These are phyloP conservation scores for Melolontha melolontha DNA, from an alignment of 2,888 invertebrate genomes.

Conservation along the genomic window DNA sequence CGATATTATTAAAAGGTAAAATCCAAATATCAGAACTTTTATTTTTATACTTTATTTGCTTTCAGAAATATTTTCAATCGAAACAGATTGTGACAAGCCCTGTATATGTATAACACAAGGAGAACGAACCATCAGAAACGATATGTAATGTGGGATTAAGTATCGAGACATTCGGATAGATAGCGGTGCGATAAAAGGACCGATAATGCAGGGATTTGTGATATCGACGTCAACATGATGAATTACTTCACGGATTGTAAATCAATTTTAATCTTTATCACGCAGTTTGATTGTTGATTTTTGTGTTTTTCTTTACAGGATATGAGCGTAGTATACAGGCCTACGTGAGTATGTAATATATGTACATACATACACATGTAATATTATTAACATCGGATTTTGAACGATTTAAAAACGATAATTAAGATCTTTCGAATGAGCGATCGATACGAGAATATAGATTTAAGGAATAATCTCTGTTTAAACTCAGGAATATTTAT, in stretches of 20 bases:
- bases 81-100: no score
- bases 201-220: slow-evolving; percentile 66
- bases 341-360: slow-evolving; percentile 16
- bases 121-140: slow-evolving; percentile 11
- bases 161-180: slow-evolving; percentile 61
- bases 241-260: slow-evolving; percentile 66
- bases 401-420: slow-evolving; percentile 26
- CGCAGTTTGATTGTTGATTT: slow-evolving; percentile 60
- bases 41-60: no score
- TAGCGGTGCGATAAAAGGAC: slow-evolving; percentile 64
- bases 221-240: slow-evolving; percentile 66
- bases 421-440: slow-evolving; percentile 38
- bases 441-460: slow-evolving; percentile 33
- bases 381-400: slow-evolving; percentile 10
- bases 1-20: no score
- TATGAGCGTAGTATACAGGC: slow-evolving; percentile 6
- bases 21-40: no score
- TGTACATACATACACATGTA: neutral
- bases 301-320: slow-evolving; percentile 39
- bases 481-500: slow-evolving; percentile 17
- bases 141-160: slow-evolving; percentile 60
- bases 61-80: no score
- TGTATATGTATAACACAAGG: neutral
- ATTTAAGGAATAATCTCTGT: slow-evolving; percentile 29
- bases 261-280: slow-evolving; percentile 65